Base-by-base conservation (phyloP, 1,140 invertebrate species). In the Hyles euphorbiae region DNA sequence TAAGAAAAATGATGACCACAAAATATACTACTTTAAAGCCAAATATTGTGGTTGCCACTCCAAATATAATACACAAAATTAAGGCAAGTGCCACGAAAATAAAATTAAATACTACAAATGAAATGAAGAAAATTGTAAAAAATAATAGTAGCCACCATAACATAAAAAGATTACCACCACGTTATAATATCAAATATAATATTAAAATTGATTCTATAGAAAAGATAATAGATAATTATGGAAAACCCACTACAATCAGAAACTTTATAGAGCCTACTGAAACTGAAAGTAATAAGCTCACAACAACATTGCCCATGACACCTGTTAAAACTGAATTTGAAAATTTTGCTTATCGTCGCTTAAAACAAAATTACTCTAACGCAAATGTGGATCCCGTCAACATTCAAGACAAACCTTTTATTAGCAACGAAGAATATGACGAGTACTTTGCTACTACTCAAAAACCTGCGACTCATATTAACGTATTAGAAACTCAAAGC, bases 361-460 rank as follows among this genome's bases (percentile, higher is more conserved):
- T 34, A 7, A 22, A 40, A 40, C 4, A 40, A 5, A 8, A 40
- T 40, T 40, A 5, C 8, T 40, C 36, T 8, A 40, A 40, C 4
- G 5, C 36, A 5, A 40, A 5, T 8, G 8, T 40, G 8, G 36
- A 5, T 40, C 4, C 36, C 4, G 8, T 5, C 8, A 40, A 40
- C 4, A 34, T 34, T 34, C 11, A 5, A 44, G 22, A 22, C 11
- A 10, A 57, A 44, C 50, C 34, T 45, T 50, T 56, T 34, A 36
- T 63, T 56, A 53, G 34, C 8, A 48, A 63, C 4, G 56, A 70
- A 33, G 59, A 62, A 10, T 62, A 62, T 11, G 64, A 66, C 34
- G 65, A 72, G 12, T 64, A 71, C 40, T 55, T 61, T 22, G 40
- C 60, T 22, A 63, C 58, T n/a, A 67, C 65, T 32, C 53, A 58